Evolutionary conservation across 2,797 vertebrate genomes (phyloP), one percentile per base, ranked within the genome.

Genomic region (Fundulus diaphanus): DNA sequence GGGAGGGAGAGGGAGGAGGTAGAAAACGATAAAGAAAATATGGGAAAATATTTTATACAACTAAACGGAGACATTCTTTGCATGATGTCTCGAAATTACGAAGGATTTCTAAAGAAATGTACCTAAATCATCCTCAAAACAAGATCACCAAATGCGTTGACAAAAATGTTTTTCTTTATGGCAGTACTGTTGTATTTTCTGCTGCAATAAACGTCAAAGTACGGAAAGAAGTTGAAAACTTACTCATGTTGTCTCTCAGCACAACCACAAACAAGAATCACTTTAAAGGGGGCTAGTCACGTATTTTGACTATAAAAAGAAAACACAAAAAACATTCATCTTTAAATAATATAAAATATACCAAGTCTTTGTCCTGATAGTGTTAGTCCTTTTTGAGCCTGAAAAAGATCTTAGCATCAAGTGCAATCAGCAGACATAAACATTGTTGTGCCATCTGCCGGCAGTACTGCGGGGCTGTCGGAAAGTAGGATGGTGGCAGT

Each of bases 41-140:
- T 3, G 35, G n/a, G 22, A 9, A 56, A 80, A 78, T 63, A 81
- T 73, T 77, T 83, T 77, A 63, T 82, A 74, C 31, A 72, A 80
- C 65, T 59, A 69, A 82, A 65, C 67, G 61, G 1, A 24, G 73
- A 80, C 77, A 40, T 46, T 78, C 59, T 51, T 3, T 35, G 68
- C 16, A 33, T 31, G 70, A 68, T 31, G 46, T 52, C 22, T 48
- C 71, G 56, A 70, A 56, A 65, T 61, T 74, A 57, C n/a, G 35
- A 46, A 48, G 52, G 78, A 44, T 18, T 29, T 57, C 1, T 5
- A 2, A 13, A 46, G 24, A 18, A 1, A 61, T 27, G 56, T 61
- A 11, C 9, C 33, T 24, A 35, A 37, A 22, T 63, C 1, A 22
- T 20, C 1, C 11, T n/a, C 1, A 27, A 35, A 18, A n/a, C 37